These are phyloP conservation scores for Xestobium rufovillosum DNA, from an alignment of 2,888 invertebrate genomes.

Conservation along the genomic window DNA sequence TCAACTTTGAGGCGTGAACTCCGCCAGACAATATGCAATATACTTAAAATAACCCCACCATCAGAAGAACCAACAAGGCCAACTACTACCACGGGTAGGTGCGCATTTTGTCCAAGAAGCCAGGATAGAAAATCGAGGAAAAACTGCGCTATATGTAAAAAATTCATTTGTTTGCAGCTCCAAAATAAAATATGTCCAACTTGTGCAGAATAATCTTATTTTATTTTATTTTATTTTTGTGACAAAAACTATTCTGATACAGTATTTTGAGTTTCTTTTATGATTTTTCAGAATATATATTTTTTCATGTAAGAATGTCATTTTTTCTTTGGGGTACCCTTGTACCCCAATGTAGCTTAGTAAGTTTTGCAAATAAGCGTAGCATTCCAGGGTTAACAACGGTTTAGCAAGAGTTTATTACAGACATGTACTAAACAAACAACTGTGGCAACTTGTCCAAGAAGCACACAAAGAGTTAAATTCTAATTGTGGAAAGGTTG, in stretches of 20 bases:
- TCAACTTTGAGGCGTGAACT: constrained; percentile 10
- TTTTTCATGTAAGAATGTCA: constrained; percentile 4
- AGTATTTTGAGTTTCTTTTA: constrained; percentile 2
- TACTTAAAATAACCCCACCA: constrained; percentile 10
- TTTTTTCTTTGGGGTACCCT: constrained; percentile 9
- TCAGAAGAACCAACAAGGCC: constrained; percentile 10
- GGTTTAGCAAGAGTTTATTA: too few relatives aligned
- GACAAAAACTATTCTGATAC: constrained; percentile 1
- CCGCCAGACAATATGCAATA: constrained; percentile 10
- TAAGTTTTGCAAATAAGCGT: constrained; percentile 1
- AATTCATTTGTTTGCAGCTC: constrained; percentile 10
- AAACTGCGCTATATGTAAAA: constrained; percentile 10
- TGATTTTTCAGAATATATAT: constrained; percentile 7
- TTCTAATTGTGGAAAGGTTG: too few relatives aligned
- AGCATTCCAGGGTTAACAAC: constrained; percentile 7
- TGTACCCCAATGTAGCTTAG: constrained; percentile 5
- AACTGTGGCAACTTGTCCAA: too few relatives aligned
- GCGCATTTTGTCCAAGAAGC: constrained; percentile 13
- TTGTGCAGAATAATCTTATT: constrained; percentile 7
- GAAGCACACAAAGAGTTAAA: too few relatives aligned
- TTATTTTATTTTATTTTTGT: constrained; percentile 5
- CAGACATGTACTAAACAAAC: too few relatives aligned
- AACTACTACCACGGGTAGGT: constrained; percentile 12
- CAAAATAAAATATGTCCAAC: constrained; percentile 9
- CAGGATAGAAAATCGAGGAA: constrained; percentile 9